Conservation (phyloP, 2,797 vertebrate species). For the Petrocephalus schoutedeni region DNA sequence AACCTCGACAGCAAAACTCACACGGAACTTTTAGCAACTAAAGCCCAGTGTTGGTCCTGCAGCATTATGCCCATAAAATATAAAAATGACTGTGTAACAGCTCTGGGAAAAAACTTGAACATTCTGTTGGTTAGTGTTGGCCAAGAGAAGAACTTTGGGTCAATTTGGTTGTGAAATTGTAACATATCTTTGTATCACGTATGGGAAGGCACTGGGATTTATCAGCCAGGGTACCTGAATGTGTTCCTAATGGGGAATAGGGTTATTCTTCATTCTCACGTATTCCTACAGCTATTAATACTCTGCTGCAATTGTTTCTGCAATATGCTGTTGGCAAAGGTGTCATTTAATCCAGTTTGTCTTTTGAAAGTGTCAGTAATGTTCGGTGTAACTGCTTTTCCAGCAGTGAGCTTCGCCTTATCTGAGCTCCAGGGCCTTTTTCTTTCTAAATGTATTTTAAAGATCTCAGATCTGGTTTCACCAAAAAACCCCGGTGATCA, state of each 20-base stretch:
- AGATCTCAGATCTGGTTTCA: constrained; percentile 64
- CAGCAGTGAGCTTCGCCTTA: neutral
- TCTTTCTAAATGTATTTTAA: neutral
- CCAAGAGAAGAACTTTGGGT: neutral
- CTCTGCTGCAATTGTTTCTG: neutral
- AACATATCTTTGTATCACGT: neutral
- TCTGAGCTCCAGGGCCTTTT: neutral
- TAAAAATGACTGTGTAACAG: constrained; percentile 3
- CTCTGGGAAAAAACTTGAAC: constrained; percentile 8
- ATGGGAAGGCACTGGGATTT: neutral
- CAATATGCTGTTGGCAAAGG: neutral
- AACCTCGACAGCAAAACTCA: neutral
- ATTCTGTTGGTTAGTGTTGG: constrained; percentile 20
- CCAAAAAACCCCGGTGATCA: constrained; percentile 65
- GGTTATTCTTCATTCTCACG: neutral
- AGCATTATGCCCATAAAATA: neutral
- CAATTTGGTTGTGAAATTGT: neutral
- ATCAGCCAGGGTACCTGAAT: neutral
- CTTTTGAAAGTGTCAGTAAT: neutral
- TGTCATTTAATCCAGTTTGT: neutral
- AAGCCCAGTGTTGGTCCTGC: neutral
- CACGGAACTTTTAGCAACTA: neutral
- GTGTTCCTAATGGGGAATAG: neutral
- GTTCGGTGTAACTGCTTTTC: neutral
- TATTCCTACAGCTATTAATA: neutral